Conservation (phyloP, 2,113 vertebrate species). For the Choloepus hoffmanni region DNA sequence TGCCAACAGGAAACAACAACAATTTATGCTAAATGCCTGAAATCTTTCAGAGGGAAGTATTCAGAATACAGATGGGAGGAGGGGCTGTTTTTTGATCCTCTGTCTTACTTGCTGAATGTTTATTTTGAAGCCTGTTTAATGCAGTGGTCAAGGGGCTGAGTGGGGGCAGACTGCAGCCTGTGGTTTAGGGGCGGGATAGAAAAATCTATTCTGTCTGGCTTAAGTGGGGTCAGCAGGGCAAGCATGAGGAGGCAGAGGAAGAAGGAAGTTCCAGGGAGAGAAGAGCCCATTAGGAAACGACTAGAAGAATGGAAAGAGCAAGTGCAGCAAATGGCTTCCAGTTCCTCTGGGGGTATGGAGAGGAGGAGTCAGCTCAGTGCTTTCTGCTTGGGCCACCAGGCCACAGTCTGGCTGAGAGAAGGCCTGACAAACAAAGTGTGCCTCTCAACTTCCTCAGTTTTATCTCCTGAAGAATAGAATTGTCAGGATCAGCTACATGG, state of each 20-base stretch:
- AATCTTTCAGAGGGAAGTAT: not conserved
- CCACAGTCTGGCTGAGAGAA: not conserved
- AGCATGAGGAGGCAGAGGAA: not conserved
- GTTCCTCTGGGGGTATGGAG: not conserved
- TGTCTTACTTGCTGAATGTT: not conserved
- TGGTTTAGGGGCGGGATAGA: not conserved
- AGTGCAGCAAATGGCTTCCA: not conserved
- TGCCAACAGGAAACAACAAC: not conserved
- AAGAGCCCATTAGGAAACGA: not conserved
- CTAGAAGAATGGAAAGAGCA: constrained; percentile 5
- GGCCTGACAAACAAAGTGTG: not conserved
- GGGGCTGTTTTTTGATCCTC: not conserved
- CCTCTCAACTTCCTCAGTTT: not conserved
- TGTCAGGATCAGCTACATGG: not conserved
- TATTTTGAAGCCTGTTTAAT: not conserved
- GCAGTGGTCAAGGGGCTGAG: not conserved
- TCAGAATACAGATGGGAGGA: not conserved
- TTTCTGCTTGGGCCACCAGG: not conserved
- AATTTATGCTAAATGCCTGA: not conserved
- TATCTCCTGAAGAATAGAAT: not conserved
- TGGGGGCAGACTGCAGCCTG: not conserved
- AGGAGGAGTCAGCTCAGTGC: not conserved
- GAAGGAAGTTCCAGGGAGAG: not conserved
- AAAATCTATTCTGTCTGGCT: constrained; percentile 3
- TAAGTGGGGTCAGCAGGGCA: constrained; percentile 44